Base-by-base conservation (phyloP, 2,113 vertebrate genomes). In the Microtus montanus region DNA sequence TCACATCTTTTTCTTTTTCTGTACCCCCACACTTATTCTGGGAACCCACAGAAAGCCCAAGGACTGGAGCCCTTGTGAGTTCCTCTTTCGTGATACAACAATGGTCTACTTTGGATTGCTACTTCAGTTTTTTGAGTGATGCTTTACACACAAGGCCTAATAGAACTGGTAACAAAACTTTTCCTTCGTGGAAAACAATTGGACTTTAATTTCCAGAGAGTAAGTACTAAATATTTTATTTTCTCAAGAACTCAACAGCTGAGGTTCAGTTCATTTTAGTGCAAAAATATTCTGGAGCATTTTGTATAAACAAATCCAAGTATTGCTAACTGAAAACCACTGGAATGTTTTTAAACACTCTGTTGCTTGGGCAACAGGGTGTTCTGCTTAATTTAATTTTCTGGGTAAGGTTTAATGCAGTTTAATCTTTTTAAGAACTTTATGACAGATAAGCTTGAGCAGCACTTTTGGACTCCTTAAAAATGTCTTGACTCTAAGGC, bases 361-460 rank as follows among this genome's bases (percentile, higher is more conserved):
- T 88, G 44, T 71, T 85, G 12, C 49, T 74, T 95, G 17, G 33
- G 71, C 22, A 95, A 95, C 28, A 87, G 33, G 4, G 3, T 78
- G 35, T 28, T 96, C 35, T 83, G 47, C 35, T 94, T 94, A 75
- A 89, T 95, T 94, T 90, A 95, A 92, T 93, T 95, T 96, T 91
- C 52, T 78, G 35, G 4, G 58, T 89, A 66, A 95, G 5, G 9
- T 64, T 95, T 94, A 89, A 63, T 12, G 68, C 90, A 89, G 47
- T 92, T 92, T 83, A 75, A 71, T 88, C 2, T 71, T 66, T 79
- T 94, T 58, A 84, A 44, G 26, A 44, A 22, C 79, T 95, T 75
- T 80, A 90, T 92, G 47, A 87, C n/a, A 84, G 22, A 92, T 24
- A 74, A 87, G 47, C 5, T 88, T 87, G 15, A 93, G 71, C 38